Conservation (phyloP, 2,888 invertebrate species). For the Lithophane semibrunnea region DNA sequence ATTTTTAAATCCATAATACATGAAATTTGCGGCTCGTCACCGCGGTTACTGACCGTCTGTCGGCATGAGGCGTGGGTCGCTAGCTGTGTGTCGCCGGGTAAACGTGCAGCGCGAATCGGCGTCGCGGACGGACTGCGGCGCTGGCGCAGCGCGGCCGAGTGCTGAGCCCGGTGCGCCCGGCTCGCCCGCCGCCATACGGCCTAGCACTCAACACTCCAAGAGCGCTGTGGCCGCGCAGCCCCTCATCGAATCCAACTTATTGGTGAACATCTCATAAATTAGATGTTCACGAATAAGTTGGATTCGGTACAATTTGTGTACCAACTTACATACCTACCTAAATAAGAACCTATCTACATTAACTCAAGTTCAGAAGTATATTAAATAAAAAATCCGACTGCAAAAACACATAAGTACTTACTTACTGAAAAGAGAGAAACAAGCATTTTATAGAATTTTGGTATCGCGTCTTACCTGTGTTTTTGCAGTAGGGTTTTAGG, state of each 20-base stretch:
- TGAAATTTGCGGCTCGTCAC: conserved; percentile 39
- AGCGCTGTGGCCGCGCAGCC: background rate
- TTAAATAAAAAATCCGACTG: too few relatives aligned
- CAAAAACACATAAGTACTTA: too few relatives aligned
- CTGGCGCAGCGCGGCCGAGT: conserved; percentile 22
- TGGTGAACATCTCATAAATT: background rate
- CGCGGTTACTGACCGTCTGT: conserved; percentile 72
- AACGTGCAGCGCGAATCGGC: conserved; percentile 44
- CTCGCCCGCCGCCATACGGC: background rate
- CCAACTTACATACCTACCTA: too few relatives aligned
- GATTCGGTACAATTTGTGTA: too few relatives aligned
- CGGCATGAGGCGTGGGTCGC: conserved; percentile 59
- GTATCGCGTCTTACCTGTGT: too few relatives aligned
- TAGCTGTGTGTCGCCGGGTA: conserved; percentile 29
- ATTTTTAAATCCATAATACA: conserved; percentile 53
- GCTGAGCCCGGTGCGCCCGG: background rate
- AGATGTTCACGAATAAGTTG: too few relatives aligned
- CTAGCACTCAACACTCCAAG: background rate
- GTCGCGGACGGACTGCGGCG: conserved; percentile 59
- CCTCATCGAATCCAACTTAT: background rate
- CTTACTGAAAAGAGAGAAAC: too few relatives aligned
- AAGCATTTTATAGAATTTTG: too few relatives aligned
- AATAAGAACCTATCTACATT: too few relatives aligned
- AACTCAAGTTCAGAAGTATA: too few relatives aligned
- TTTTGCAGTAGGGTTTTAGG: too few relatives aligned